Evolutionary conservation across 2,113 vertebrate genomes (phyloP), one percentile per base, ranked within the genome.

Genomic region (Campylomormyrus tamandua): DNA sequence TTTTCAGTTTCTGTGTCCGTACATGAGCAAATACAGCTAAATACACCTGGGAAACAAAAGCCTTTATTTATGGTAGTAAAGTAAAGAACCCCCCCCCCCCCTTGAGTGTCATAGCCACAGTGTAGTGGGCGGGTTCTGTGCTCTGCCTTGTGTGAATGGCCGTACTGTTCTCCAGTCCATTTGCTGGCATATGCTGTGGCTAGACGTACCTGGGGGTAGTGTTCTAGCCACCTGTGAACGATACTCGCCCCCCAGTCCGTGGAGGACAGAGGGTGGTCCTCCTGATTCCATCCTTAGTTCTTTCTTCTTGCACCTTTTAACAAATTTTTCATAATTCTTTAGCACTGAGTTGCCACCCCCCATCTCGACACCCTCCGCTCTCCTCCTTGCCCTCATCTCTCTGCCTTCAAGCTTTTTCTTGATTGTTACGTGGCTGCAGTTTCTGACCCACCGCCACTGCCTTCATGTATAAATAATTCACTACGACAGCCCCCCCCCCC

Each of bases 401-500:
- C 42, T 27, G 39, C 50, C 35, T 15, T 17, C 52, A 27, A 35
- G 21, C 52, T 3, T 52, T 17, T 9, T 52, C 31, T 52, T n/a
- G 7, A 56, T 62, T 53, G 7, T 31, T 87, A 17, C 4, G 15
- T 66, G 19, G 0, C 35, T 66, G 24, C 48, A 53, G n/a, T 83
- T 48, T 87, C 19, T 88, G 19, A 35, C 87, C 53, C 19, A 45
- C 19, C 2, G 35, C 49, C 8, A 62, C 52, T 95, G 92, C 92
- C 92, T 92, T 93, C 85, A 92, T 94, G 93, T 91, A 94, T 93
- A 94, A 95, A 95, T 95, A 94, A 96, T 95, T 94, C 92, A 95
- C 91, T 85, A 90, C 52, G 88, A 83, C 39, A 39, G 39, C 92
- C 92, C 92, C 39, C 39, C 39, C 39, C 92, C 92, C 91, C 92